A percentile compares a stretch with the other conserved stretches of the same genome.
phyloP scores from a whole-genome alignment of 2,888 invertebrate genomes.

The Hypolimnas misippus region DNA sequence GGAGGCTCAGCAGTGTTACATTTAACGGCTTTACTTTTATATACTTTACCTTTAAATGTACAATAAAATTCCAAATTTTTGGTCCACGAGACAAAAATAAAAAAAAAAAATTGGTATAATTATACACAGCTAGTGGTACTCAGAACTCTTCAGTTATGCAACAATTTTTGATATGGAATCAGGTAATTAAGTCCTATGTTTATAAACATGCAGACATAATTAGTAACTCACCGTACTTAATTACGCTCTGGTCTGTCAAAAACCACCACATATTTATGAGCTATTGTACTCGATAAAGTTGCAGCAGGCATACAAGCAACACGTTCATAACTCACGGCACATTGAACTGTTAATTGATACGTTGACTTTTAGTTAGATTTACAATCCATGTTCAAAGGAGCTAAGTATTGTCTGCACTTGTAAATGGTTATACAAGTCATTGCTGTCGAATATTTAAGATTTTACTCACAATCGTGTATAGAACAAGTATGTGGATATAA shows the following conservation, averaged over 20 bases:
- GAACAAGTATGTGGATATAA: too few species aligned
- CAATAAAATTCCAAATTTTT: too few species aligned
- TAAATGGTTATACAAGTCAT: constrained; percentile 3
- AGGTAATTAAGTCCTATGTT: too few species aligned
- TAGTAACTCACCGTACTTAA: background rate
- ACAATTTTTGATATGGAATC: too few species aligned
- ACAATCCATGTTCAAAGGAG: constrained; percentile 33
- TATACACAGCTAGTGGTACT: too few species aligned
- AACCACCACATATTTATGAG: constrained; percentile 31
- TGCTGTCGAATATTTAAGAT: background rate
- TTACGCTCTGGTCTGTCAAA: background rate
- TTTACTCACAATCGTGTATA: background rate
- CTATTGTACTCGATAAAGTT: constrained; percentile 23
- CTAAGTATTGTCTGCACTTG: constrained; percentile 14
- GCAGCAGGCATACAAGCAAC: constrained; percentile 19
- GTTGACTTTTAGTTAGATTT: constrained; percentile 45
- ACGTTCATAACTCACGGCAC: constrained; percentile 56
- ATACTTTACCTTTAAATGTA: too few species aligned
- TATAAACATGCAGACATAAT: background rate
- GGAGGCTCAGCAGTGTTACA: too few species aligned
- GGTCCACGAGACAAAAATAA: too few species aligned
- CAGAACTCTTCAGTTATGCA: too few species aligned
- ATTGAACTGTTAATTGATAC: constrained; percentile 41
- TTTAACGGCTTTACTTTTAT: too few species aligned
- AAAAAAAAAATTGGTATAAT: too few species aligned